Percentiles rank a stretch among this genome's conserved stretches.
phyloP scores from a whole-genome alignment of 2,888 invertebrate genomes.

The Plagodis pulveraria region DNA sequence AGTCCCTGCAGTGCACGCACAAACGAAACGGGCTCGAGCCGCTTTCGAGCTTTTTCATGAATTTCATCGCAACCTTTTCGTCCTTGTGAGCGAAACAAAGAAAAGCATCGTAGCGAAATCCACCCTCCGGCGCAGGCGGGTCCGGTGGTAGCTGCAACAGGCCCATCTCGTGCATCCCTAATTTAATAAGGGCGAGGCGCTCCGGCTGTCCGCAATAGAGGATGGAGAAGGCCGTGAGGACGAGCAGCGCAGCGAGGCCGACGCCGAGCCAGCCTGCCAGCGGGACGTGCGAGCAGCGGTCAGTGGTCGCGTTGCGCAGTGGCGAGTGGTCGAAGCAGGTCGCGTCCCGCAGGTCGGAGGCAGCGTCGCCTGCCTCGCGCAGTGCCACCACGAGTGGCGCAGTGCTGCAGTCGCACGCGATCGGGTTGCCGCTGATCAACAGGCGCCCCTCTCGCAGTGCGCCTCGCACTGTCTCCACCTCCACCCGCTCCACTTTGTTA shows the following conservation, averaged over 20 bases:
- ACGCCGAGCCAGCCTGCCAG: constrained; percentile 14
- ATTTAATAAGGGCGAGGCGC: constrained; percentile 37
- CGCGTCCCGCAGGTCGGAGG: constrained; percentile 9
- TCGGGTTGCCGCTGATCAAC: constrained; percentile 25
- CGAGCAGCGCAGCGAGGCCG: constrained; percentile 11
- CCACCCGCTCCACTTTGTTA: constrained; percentile 12
- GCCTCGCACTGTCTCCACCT: constrained; percentile 7
- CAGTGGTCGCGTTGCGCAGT: constrained; percentile 11
- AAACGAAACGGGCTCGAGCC: constrained; percentile 76
- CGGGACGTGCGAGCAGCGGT: constrained; percentile 9
- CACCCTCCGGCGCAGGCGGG: constrained; percentile 34
- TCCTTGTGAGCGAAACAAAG: constrained; percentile 92
- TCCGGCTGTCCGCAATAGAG: constrained; percentile 28
- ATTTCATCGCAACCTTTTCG: constrained; percentile 87
- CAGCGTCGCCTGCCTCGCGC: constrained; percentile 2
- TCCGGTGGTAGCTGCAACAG: constrained; percentile 30
- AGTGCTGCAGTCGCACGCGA: constrained; percentile 24
- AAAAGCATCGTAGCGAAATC: constrained; percentile 89
- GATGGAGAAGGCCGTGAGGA: constrained; percentile 10
- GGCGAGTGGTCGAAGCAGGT: constrained; percentile 5
- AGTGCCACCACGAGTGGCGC: constrained; percentile 8
- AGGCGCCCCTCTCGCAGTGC: constrained; percentile 1
- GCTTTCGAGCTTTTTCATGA: constrained; percentile 87
- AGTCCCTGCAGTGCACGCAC: constrained; percentile 90
- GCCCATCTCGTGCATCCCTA: constrained; percentile 35